A percentile compares a stretch with the other conserved stretches of the same genome.
Conservation (phyloP, 2,113 vertebrate genomes). For the Aramus guarauna region DNA sequence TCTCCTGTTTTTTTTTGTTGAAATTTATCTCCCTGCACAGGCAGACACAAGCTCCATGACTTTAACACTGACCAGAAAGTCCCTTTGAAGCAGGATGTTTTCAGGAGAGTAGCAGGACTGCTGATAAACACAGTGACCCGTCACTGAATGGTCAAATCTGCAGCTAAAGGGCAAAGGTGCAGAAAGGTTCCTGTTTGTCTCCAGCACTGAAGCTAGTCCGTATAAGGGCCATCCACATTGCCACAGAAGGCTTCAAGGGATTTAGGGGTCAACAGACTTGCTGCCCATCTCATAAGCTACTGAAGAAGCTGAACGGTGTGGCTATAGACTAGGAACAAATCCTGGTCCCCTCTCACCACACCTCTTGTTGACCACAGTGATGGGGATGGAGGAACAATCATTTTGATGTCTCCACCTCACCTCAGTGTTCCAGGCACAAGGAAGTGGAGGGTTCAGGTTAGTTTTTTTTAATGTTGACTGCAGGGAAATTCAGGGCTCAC, state of each 20-base stretch:
- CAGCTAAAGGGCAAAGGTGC: not conserved
- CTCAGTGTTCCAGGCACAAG: not conserved
- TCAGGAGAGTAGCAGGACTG: not conserved
- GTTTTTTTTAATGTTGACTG: not conserved
- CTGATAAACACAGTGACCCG: not conserved
- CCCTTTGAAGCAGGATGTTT: not conserved
- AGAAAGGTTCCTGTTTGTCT: not conserved
- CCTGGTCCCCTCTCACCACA: not conserved
- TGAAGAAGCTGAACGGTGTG: rapidly evolving
- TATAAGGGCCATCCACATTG: not conserved
- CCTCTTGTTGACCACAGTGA: not conserved
- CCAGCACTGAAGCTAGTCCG: not conserved
- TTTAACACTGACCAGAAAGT: not conserved
- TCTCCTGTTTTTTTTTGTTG: not conserved
- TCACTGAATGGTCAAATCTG: not conserved
- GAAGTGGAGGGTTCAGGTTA: not conserved
- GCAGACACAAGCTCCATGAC: not conserved
- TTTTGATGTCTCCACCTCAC: not conserved
- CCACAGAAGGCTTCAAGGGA: not conserved
- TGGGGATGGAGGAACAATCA: not conserved
- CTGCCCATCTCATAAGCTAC: not conserved
- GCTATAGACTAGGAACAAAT: not conserved
- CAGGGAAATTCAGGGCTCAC: not conserved
- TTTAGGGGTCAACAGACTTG: not conserved
- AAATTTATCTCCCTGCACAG: not conserved